Evolutionary conservation across 1,140 invertebrate species (phyloP), one percentile per base, ranked within the genome.

Genomic region (Pteromalus puparum): DNA sequence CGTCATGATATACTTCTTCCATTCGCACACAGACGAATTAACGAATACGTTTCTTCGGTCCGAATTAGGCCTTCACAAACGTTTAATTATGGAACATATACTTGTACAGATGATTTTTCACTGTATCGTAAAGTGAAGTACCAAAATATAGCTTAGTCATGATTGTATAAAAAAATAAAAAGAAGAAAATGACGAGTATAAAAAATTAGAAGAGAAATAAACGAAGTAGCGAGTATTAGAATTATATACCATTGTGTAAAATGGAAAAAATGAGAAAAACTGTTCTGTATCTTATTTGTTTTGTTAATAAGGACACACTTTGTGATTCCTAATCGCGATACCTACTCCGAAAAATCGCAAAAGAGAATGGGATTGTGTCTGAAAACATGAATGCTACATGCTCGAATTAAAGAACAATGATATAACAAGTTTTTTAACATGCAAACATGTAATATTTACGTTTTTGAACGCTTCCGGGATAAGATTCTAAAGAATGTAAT

Each of bases 401-500:
- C 18, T 53, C 12, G 21, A n/a, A 21, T 61, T n/a, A 34, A 34
- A 38, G 18, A n/a, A 79, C 12, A 24, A 38, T 24, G 24, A 21
- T 38, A 42, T 34, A 26, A 30, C 10, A 34, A 65, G 21, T 21
- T 65, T 78, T 34, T 65, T 65, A 67, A 28, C n/a, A n/a, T 65
- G 9, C 13, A 34, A 61, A 34, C 6, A 67, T n/a, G 34, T 78
- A 28, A 78, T 2, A 34, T 78, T 78, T 65, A 34, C 2, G 34
- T 67, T 79, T 68, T 68, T 26, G 38, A 21, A 10, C 77, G 9
- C 48, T 42, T 42, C 7, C 34, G 12, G 42, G 74, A 67, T 61
- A 42, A 80, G 53, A 74, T 84, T 84, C 67, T 75, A 74, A 74
- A 77, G 86, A 77, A 87, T 88, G 86, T 86, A 88, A 84, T 87